Evolutionary conservation across 2,888 invertebrate species (phyloP), one percentile per base, ranked within the genome.

Genomic region (Pterostichus niger): DNA sequence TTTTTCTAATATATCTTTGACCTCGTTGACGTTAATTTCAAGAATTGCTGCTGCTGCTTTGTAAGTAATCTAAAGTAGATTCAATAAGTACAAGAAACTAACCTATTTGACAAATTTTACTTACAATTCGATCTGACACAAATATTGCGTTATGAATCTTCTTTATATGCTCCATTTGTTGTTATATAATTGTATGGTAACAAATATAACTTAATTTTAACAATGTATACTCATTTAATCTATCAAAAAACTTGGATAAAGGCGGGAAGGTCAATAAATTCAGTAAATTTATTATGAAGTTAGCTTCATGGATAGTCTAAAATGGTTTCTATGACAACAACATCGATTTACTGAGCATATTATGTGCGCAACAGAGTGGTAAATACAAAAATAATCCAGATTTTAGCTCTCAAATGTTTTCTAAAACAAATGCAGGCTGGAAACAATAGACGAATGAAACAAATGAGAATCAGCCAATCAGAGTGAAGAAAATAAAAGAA

Each of bases 111-210:
- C 0, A 71, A 15, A 13, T 17, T 17, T 71, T 44, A 82, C 82
- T 82, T 82, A 82, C 82, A 24, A 82, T 82, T 75, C 61, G 56
- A 17, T 82, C 82, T 31, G 82, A 75, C 4, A 82, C 82, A 75
- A 75, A 82, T 6, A 82, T 13, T 15, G n/a, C 44, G n/a, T 82
- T 59, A 15, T 75, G 73, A n/a, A 82, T 24, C 75, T 61, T 82
- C 61, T 82, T 82, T 33, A 33, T 46, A 13, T 44, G 73, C 59
- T 59, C 75, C 82, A 82, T 82, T 77, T 9, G 11, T 52, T 52
- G 31, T 10, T 44, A 17, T 17, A 11, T 0, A 24, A 71, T 17
- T 5, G 6, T 24, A 13, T 11, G 0, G 7, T n/a, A 33, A 35
- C 6, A 64, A 49, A 71, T 17, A 44, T 40, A 40, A 44, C 5